Evolutionary conservation across 2,888 invertebrate species (phyloP).

Genomic region (Zaprionus bogoriensis): DNA sequence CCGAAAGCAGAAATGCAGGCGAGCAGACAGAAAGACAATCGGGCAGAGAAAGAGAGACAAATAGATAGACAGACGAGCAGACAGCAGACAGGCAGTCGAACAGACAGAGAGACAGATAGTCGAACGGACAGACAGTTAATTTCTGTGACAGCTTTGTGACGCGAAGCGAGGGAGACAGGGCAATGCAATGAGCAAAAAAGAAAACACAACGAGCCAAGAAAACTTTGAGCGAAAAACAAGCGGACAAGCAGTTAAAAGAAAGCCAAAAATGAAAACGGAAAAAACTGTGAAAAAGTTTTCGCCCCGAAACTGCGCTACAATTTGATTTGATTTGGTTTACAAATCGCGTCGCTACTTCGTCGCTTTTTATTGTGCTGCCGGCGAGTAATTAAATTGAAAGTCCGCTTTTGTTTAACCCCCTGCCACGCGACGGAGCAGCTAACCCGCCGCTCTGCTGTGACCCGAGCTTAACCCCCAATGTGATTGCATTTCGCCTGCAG

Average conservation of each 20-base stretch:
- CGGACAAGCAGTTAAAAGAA: neutral
- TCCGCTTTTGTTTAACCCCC: neutral
- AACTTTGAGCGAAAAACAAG: neutral
- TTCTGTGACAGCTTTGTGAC: conserved; percentile 2
- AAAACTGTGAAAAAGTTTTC: neutral
- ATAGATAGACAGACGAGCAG: neutral
- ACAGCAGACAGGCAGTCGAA: neutral
- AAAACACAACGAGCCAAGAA: neutral
- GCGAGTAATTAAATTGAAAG: conserved; percentile 20
- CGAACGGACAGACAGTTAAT: neutral
- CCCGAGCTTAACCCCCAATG: neutral
- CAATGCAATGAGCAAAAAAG: neutral
- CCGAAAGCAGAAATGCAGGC: neutral
- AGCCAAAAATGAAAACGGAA: neutral
- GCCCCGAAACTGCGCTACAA: conserved; percentile 8
- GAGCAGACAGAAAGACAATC: neutral
- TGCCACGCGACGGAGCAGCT: neutral
- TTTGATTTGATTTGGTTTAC: conserved; percentile 25
- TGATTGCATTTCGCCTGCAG: conserved; percentile 82
- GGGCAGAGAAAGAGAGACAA: neutral
- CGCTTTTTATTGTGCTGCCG: conserved; percentile 6
- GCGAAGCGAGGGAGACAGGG: too few relatives aligned
- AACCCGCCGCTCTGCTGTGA: neutral
- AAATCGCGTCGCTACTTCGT: conserved; percentile 10
- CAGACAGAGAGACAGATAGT: neutral